These are phyloP conservation scores for Synanceia verrucosa DNA, from an alignment of 2,797 vertebrate genomes.

Conservation along the genomic window DNA sequence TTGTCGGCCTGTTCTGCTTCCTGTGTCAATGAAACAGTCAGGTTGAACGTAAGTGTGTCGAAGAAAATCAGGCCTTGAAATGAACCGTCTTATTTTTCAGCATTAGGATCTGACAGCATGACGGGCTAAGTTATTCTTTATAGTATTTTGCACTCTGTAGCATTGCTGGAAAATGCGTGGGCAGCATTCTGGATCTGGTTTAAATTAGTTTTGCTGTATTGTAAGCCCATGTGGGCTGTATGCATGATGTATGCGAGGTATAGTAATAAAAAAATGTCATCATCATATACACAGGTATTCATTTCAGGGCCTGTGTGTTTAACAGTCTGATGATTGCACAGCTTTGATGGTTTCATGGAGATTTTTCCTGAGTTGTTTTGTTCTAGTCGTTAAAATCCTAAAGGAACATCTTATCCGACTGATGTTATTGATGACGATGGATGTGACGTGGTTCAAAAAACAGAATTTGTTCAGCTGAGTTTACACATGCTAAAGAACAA, in stretches of 20 bases:
- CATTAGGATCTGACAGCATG: not conserved
- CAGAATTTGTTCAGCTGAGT: not conserved
- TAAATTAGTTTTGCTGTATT: not conserved
- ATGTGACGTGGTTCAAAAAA: not conserved
- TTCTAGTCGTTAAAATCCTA: not conserved
- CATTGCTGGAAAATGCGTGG: not conserved
- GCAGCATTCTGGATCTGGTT: not conserved
- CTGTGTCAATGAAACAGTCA: conserved; percentile 70
- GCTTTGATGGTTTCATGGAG: not conserved
- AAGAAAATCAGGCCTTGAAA: not conserved
- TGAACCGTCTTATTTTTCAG: not conserved
- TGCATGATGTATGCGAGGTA: not conserved
- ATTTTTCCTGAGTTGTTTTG: not conserved
- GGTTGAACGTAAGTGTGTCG: conserved; percentile 33
- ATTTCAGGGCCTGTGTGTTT: not conserved
- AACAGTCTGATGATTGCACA: not conserved
- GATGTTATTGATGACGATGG: not conserved
- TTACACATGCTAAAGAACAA: not conserved
- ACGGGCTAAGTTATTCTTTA: not conserved
- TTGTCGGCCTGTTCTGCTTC: conserved; percentile 72
- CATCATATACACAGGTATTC: not conserved
- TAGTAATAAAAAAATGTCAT: conserved; percentile 1
- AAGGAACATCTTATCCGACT: not conserved
- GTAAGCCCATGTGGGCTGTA: not conserved
- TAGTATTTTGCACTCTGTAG: not conserved